Conservation (phyloP, 2,113 vertebrate species). For the Ia io region DNA sequence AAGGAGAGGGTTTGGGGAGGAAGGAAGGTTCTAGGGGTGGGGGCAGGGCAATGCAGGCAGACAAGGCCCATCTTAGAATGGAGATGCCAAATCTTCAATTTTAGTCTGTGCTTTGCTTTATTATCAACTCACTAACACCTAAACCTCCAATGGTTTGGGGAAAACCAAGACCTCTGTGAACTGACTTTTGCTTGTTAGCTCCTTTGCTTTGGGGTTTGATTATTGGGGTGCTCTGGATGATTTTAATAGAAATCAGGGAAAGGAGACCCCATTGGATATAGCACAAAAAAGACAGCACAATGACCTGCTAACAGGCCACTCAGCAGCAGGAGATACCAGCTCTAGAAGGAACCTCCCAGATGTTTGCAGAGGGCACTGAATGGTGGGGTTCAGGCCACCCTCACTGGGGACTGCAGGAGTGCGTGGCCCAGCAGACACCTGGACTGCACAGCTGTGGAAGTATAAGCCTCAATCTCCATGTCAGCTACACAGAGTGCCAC, state of each 20-base stretch:
- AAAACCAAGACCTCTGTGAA: neutral
- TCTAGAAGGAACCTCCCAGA: neutral
- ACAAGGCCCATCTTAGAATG: neutral
- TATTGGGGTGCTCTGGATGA: neutral
- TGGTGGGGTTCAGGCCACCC: neutral
- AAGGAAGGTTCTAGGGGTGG: neutral
- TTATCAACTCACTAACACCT: neutral
- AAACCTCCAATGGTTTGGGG: neutral
- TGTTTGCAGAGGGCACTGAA: no score
- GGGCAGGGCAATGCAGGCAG: accelerated
- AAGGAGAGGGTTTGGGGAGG: neutral
- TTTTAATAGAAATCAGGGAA: neutral
- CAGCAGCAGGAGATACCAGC: neutral
- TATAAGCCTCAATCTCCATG: neutral
- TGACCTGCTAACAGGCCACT: neutral
- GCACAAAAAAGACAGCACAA: neutral
- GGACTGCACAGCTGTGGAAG: neutral
- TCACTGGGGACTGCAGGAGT: neutral
- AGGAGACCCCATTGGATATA: neutral
- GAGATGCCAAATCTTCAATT: neutral
- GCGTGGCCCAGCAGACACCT: neutral
- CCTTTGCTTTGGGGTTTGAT: neutral
- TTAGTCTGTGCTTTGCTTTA: neutral
- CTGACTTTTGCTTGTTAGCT: neutral
- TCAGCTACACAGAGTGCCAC: neutral